These are phyloP conservation scores for Atlantisia rogersi DNA, from an alignment of 2,113 vertebrate genomes.

Conservation along the genomic window DNA sequence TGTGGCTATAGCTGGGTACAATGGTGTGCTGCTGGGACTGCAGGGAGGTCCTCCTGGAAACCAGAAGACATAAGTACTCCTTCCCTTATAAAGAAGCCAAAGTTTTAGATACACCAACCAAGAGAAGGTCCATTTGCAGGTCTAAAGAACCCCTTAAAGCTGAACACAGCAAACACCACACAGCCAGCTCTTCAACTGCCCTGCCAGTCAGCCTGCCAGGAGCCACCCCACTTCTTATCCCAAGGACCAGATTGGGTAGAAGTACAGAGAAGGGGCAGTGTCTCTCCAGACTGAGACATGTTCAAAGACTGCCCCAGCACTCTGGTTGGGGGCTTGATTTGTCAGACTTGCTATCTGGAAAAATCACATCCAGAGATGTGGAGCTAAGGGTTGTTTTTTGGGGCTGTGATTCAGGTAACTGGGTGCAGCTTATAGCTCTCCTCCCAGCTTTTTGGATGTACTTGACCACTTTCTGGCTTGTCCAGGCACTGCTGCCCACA, in stretches of 20 bases:
- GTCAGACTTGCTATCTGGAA: not conserved
- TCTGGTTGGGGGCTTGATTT: not conserved
- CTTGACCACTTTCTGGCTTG: not conserved
- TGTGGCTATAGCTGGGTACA: not conserved
- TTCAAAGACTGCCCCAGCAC: not conserved
- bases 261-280: not conserved
- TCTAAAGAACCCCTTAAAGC: not conserved
- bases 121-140: not conserved
- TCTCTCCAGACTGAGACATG: not conserved
- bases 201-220: not conserved
- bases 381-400: rapidly evolving
- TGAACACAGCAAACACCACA: not conserved
- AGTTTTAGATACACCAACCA: rapidly evolving
- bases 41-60: not conserved
- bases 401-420: not conserved
- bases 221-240: not conserved
- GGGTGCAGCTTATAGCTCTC: not conserved
- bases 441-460: not conserved
- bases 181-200: not conserved
- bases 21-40: not conserved
- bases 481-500: not conserved
- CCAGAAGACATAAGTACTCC: not conserved
- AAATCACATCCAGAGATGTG: not conserved
- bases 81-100: not conserved
- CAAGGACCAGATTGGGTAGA: not conserved